These are phyloP conservation scores for Penaeus chinensis DNA, from an alignment of 1,140 invertebrate genomes.

Conservation along the genomic window DNA sequence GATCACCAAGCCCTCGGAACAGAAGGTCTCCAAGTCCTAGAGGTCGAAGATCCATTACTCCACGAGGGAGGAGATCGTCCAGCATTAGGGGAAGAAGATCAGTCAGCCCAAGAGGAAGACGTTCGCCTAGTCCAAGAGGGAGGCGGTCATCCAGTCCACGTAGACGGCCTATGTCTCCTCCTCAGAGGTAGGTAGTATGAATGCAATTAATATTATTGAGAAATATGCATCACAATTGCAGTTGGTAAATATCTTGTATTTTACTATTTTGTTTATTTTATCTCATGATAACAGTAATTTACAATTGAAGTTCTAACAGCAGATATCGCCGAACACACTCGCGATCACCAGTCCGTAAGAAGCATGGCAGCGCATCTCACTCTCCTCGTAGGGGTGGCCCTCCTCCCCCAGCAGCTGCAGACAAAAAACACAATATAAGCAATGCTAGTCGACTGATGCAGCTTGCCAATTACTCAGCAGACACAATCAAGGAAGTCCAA, in stretches of 20 bases:
- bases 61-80: slow-evolving; percentile 49
- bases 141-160: slow-evolving; percentile 53
- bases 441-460: slow-evolving; percentile 63
- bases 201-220: neutral
- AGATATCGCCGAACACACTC: slow-evolving; percentile 36
- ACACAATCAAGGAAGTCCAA: slow-evolving; percentile 61
- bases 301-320: neutral
- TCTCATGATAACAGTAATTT: neutral
- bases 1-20: slow-evolving; percentile 49
- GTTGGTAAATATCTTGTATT: too few species aligned
- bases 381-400: slow-evolving; percentile 42
- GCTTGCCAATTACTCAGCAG: slow-evolving; percentile 61
- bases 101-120: slow-evolving; percentile 55
- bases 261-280: neutral
- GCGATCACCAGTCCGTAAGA: slow-evolving; percentile 42
- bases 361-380: slow-evolving; percentile 23
- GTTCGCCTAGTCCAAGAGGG: slow-evolving; percentile 45
- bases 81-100: slow-evolving; percentile 52
- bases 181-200: slow-evolving; percentile 36
- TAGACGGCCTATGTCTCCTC: slow-evolving; percentile 35
- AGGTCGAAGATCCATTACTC: slow-evolving; percentile 37
- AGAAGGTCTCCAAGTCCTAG: slow-evolving; percentile 43
- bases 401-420: neutral
- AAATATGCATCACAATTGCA: neutral
- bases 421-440: slow-evolving; percentile 60